A percentile compares a stretch with the other conserved stretches of the same genome.
Evolutionary conservation across 2,113 vertebrate species (phyloP).

Genomic region (Benthochromis sp.): DNA sequence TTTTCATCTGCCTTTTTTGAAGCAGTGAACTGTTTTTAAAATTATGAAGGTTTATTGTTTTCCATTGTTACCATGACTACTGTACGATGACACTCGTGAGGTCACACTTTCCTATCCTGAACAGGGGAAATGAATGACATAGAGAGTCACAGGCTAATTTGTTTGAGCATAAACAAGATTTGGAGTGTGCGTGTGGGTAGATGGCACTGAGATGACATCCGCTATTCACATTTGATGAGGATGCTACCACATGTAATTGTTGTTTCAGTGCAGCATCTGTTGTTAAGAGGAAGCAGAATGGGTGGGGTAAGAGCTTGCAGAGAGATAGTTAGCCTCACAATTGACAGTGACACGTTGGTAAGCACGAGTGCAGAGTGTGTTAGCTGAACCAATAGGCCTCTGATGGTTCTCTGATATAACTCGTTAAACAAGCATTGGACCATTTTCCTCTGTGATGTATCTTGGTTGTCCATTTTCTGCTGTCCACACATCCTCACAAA

Average conservation of each 20-base stretch:
- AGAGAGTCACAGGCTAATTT: conserved; percentile 17
- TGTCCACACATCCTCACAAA: conserved; percentile 19
- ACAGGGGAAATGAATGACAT: background rate
- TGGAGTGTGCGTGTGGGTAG: conserved; percentile 33
- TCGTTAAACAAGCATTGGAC: conserved; percentile 52
- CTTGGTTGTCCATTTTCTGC: conserved; percentile 46
- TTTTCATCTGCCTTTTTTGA: background rate
- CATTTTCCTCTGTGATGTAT: conserved; percentile 48
- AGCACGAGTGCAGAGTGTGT: conserved; percentile 27
- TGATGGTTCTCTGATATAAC: conserved; percentile 55
- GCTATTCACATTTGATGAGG: conserved; percentile 53
- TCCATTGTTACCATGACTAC: background rate
- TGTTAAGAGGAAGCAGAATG: conserved; percentile 3
- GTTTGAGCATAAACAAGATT: conserved; percentile 31
- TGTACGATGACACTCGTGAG: background rate
- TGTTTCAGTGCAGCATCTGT: conserved; percentile 59
- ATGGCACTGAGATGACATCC: conserved; percentile 24
- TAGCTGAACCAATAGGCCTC: conserved; percentile 44
- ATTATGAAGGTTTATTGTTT: background rate
- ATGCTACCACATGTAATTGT: conserved; percentile 48
- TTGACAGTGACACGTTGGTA: conserved; percentile 60
- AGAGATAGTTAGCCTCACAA: conserved; percentile 51
- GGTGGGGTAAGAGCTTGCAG: background rate
- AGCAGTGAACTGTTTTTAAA: background rate
- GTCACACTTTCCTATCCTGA: background rate